Evolutionary conservation across 2,113 vertebrate species (phyloP), one percentile per base, ranked within the genome.

Genomic region (Hystrix brachyura): DNA sequence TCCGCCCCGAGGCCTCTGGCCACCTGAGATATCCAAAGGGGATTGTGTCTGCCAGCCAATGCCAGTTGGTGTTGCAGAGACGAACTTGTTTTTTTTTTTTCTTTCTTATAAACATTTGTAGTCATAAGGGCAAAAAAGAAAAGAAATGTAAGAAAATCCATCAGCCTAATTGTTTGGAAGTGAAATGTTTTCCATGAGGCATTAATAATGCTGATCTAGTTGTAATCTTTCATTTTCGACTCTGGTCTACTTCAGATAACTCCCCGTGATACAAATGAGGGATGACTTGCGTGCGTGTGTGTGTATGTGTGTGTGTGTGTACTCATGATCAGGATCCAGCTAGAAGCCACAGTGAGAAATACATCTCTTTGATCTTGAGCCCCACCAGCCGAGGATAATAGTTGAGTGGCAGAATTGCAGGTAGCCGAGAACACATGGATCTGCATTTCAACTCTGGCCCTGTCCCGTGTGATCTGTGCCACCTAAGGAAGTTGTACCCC

Each of bases 151-250:
- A 87, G 59, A 71, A 84, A 96, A 95, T 94, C 64, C 90, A 92
- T 96, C 94, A 95, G 9, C 84, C 29, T 64, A 92, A 96, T 62
- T 80, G 90, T 94, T 81, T 87, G 15, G 59, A 94, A 97, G 69
- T 65, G 23, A 64, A 86, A 59, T 91, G 34, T 69, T 87, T 96
- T 90, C 69, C 76, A 74, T 34, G 29, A 48, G n/a, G 51, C 80
- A 90, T 82, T 87, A 81, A 43, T 85, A 92, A 96, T 78, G 25
- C 69, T 48, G 64, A 91, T 80, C 55, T 59, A 8, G 32, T 53
- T 25, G 34, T 87, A 14, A 46, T 96, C 87, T 87, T 90, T 97
- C 59, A 48, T 60, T 72, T 95, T 82, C 23, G 7, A 18, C 27
- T 87, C 48, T 78, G 38, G 19, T 82, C 34, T 62, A 84, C 34